Conservation (phyloP, 2,797 vertebrate genomes). For the Sebastes dallii region DNA sequence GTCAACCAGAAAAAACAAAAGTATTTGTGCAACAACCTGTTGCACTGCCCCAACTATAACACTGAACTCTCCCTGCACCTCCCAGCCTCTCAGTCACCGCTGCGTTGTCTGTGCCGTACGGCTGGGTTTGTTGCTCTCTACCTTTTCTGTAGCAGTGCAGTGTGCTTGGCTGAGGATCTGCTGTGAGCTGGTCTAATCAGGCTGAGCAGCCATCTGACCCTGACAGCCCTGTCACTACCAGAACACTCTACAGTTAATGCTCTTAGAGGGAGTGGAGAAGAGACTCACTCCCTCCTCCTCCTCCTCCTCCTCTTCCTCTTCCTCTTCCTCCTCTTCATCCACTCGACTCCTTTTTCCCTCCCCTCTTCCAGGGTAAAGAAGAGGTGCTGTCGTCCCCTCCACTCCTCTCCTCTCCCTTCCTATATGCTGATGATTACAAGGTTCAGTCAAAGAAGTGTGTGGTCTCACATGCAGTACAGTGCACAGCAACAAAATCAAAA, state of each 20-base stretch:
- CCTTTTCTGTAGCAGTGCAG: slow-evolving; percentile 46
- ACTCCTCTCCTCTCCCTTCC: neutral
- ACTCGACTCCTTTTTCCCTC: slow-evolving; percentile 36
- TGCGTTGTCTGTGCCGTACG: neutral
- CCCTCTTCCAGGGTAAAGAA: slow-evolving; percentile 25
- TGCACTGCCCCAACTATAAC: slow-evolving; percentile 31
- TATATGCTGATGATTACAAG: slow-evolving; percentile 10
- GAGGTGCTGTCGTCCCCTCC: neutral
- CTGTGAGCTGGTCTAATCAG: slow-evolving; percentile 82
- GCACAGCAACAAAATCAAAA: neutral
- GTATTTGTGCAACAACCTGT: slow-evolving; percentile 56
- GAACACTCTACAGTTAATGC: slow-evolving; percentile 79
- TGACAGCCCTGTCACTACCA: slow-evolving; percentile 81
- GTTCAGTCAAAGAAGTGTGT: neutral
- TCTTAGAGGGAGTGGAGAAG: slow-evolving; percentile 72
- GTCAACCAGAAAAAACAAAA: slow-evolving; percentile 21
- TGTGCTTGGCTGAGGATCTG: slow-evolving; percentile 67
- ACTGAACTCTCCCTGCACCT: slow-evolving; percentile 23
- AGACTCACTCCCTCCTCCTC: slow-evolving; percentile 46
- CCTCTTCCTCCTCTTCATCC: slow-evolving; percentile 41
- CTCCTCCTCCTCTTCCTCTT: slow-evolving; percentile 34
- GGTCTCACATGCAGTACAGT: neutral
- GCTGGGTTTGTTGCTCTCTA: slow-evolving; percentile 27
- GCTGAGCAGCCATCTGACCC: slow-evolving; percentile 81
- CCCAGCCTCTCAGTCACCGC: slow-evolving; percentile 2